Base-by-base conservation (phyloP, 1,140 invertebrate species). In the Anastrepha obliqua region DNA sequence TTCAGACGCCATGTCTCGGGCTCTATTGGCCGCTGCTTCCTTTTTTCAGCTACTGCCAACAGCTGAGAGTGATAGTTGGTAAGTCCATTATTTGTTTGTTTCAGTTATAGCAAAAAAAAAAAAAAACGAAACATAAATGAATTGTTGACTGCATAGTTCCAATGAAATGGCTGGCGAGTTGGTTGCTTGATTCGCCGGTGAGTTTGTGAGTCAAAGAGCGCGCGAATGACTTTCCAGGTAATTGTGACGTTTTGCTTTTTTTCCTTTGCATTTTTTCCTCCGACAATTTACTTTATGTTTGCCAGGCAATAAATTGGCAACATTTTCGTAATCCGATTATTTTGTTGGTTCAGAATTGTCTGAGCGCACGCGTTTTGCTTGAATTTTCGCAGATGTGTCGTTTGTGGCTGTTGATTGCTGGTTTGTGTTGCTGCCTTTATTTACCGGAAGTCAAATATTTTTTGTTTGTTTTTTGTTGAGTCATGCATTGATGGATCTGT, bases 281-380 rank as follows among this genome's bases (percentile, higher is more conserved):
- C 11, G 29, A 67, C 15, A 74, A 74, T 74, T 47, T 39, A 47
- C 17, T 74, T 74, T 42, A 42, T 47, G 44, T 74, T 74, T 74
- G 42, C 67, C 7, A 8, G 2, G 67, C 42, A 74, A 74, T 74
- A 74, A 74, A 74, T 74, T 47, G 67, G 67, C 67, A 47, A 42
- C 42, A 74, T 74, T 74, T 67, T 74, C 67, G 67, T 74, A 74
- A 74, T 47, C 67, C 67, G 67, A 74, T 74, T 74, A 74, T 74
- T 74, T 74, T 42, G 42, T 44, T 74, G 39, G 7, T 17, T 42
- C 42, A 44, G 67, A n/a, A n/a, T 42, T 42, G 44, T 42, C 67
- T 62, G 60, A 4, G 13, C 39, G 67, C 42, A 17, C 29, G n/a
- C 42, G 11, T 15, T 70, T 44, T 39, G 8, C 5, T 70, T 44